phyloP scores from a whole-genome alignment of 2,113 vertebrate genomes.

The Toxotes jaculatrix region DNA sequence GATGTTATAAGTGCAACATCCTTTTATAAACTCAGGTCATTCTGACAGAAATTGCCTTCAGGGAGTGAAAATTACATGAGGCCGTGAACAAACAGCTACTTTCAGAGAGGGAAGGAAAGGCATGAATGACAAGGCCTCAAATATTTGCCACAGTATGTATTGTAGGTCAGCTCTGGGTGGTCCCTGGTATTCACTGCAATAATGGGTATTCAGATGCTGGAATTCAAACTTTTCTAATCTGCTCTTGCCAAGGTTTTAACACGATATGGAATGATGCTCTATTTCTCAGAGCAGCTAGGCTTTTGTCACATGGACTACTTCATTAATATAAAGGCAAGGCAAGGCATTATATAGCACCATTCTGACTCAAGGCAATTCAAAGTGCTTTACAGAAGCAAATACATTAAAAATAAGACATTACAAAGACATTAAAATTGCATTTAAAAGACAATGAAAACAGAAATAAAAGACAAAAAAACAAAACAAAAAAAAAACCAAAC shows the following conservation, averaged over 20 bases:
- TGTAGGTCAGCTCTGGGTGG: neutral
- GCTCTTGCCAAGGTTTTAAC: conserved; percentile 18
- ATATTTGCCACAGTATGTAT: conserved; percentile 32
- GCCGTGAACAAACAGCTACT: conserved; percentile 14
- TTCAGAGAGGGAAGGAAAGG: conserved; percentile 25
- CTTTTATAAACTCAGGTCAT: conserved; percentile 29
- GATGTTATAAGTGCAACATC: neutral
- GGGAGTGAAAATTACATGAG: conserved; percentile 50
- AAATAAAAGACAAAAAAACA: too few species aligned
- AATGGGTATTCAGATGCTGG: neutral
- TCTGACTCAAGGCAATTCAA: neutral
- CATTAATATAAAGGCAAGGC: conserved; percentile 39
- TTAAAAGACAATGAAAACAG: neutral
- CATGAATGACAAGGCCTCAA: conserved; percentile 19
- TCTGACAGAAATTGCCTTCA: conserved; percentile 46
- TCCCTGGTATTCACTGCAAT: neutral
- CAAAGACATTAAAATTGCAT: neutral
- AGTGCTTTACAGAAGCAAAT: neutral
- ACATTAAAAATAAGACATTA: neutral
- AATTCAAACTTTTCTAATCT: neutral
- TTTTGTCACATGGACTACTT: conserved; percentile 49
- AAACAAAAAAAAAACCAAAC: too few species aligned
- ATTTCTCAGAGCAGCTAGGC: conserved; percentile 32
- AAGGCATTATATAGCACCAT: neutral
- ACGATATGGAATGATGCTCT: conserved; percentile 5